Percentiles rank a stretch among this genome's conserved stretches.
Evolutionary conservation across 2,797 vertebrate species (phyloP).

Genomic region (Gallinago solitaria): DNA sequence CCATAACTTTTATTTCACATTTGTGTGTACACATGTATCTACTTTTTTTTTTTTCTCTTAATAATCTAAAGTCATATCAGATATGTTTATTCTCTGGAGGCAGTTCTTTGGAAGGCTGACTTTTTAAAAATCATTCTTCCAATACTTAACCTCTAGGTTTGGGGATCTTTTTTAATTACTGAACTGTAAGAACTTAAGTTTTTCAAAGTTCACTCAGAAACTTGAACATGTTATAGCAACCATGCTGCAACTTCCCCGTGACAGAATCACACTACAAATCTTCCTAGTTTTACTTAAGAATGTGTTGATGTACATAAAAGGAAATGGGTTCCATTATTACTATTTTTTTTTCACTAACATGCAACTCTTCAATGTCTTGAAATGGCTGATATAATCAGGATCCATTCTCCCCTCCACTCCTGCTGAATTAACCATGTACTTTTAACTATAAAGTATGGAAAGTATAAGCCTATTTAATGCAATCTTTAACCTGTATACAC

Average conservation of each 20-base stretch:
- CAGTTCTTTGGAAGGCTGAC: background rate
- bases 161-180: background rate
- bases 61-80: background rate
- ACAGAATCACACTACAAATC: background rate
- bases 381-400: background rate
- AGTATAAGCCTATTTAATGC: background rate
- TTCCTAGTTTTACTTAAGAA: background rate
- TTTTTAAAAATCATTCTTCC: background rate
- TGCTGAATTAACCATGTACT: background rate
- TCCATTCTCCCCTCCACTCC: background rate
- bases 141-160: background rate
- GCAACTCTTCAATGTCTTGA: background rate
- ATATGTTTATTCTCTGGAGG: background rate
- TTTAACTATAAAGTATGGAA: background rate
- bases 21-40: accelerated
- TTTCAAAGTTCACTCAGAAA: background rate
- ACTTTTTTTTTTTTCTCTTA: too few species aligned
- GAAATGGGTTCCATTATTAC: background rate
- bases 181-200: background rate
- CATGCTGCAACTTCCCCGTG: accelerated
- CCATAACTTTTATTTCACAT: background rate
- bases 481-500: accelerated
- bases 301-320: background rate
- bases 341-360: background rate
- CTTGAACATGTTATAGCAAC: accelerated